Conservation (phyloP, 1,140 invertebrate genomes). For the Sinonovacula constricta region DNA sequence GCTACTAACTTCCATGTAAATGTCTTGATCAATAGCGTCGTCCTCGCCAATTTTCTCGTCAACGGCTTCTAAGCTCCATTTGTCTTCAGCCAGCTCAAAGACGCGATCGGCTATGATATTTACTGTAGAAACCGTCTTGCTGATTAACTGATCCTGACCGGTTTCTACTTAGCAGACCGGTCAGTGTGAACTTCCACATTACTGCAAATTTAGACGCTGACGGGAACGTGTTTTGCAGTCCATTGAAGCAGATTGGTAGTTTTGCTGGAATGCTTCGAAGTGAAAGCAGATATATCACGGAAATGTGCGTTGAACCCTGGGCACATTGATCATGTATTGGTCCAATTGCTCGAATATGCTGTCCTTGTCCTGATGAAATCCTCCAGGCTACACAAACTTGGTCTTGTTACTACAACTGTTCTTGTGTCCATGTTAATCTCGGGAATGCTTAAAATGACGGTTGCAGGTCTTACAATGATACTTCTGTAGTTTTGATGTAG, state of each 20-base stretch:
- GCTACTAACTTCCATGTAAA: background rate
- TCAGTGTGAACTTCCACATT: background rate
- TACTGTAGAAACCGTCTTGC: background rate
- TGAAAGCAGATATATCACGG: conserved; percentile 28
- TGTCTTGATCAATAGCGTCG: background rate
- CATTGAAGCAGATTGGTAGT: conserved; percentile 10
- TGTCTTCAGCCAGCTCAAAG: conserved; percentile 7
- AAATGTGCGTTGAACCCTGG: background rate
- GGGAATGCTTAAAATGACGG: no score
- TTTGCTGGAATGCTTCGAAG: conserved; percentile 17
- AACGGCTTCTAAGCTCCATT: conserved; percentile 7
- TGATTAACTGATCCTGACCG: conserved; percentile 12
- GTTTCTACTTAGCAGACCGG: background rate
- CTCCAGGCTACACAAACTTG: background rate
- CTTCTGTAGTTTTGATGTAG: no score
- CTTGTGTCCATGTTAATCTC: no score
- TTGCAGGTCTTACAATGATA: no score
- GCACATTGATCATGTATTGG: conserved; percentile 2
- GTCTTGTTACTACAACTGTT: background rate
- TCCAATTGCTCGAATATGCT: conserved; percentile 23
- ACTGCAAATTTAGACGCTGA: background rate
- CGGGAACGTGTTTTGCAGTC: conserved; percentile 7
- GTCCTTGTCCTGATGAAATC: background rate
- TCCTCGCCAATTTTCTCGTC: background rate
- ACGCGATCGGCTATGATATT: background rate